Evolutionary conservation across 2,113 vertebrate species (phyloP).

Genomic region (Holacanthus passer): DNA sequence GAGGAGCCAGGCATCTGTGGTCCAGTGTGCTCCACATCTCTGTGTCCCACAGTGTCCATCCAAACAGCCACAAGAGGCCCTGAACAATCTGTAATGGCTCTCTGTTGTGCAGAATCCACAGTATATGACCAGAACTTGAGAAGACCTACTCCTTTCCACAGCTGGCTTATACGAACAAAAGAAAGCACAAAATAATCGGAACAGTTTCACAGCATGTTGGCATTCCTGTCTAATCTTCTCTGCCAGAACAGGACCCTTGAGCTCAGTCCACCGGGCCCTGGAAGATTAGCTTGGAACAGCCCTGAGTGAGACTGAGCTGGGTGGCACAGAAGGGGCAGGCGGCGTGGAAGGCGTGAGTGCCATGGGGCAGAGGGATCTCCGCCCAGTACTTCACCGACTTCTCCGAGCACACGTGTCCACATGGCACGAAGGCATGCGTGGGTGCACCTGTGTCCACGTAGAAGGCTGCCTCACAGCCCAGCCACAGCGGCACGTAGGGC

Average conservation of each 20-base stretch:
- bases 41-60: constrained; percentile 49
- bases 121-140: constrained; percentile 60
- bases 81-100: constrained; percentile 58
- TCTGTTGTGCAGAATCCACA: constrained; percentile 66
- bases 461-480: constrained; percentile 96
- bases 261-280: constrained; percentile 96
- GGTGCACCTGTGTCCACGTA: constrained; percentile 96
- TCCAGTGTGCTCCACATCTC: constrained; percentile 52
- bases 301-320: constrained; percentile 91
- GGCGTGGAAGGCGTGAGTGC: constrained; percentile 97
- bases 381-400: constrained; percentile 97
- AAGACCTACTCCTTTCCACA: constrained; percentile 43
- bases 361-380: constrained; percentile 96
- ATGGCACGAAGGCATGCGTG: constrained; percentile 95
- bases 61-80: constrained; percentile 46
- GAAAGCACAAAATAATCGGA: constrained; percentile 68
- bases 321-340: constrained; percentile 97
- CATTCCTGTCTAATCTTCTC: constrained; percentile 34
- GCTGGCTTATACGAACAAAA: constrained; percentile 65
- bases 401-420: constrained; percentile 97
- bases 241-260: constrained; percentile 4
- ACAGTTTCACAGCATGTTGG: constrained; percentile 79
- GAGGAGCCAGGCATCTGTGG: constrained; percentile 54
- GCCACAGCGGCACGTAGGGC: constrained; percentile 96
- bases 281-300: constrained; percentile 96